phyloP scores from a whole-genome alignment of 2,113 vertebrate genomes.

The Sylvia atricapilla region DNA sequence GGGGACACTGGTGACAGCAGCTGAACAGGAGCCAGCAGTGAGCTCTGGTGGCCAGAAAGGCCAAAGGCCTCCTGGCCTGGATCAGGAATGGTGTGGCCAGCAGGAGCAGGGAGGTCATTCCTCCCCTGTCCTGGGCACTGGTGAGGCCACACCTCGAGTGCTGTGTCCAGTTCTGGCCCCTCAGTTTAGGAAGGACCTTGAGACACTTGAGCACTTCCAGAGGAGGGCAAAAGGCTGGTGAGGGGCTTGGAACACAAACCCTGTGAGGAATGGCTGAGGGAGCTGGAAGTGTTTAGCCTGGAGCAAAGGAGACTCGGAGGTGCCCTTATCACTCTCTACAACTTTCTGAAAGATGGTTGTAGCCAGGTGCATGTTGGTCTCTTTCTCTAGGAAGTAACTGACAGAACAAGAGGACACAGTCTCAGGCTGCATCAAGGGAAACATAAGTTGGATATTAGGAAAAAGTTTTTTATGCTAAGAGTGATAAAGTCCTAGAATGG shows the following conservation, averaged over 20 bases:
- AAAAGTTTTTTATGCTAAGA: background rate
- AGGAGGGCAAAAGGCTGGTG: background rate
- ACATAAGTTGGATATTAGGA: too few relatives aligned
- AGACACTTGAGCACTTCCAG: accelerated
- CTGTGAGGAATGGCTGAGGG: background rate
- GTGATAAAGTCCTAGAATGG: background rate
- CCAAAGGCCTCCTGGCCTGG: background rate
- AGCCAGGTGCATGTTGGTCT: too few relatives aligned
- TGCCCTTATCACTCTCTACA: too few relatives aligned
- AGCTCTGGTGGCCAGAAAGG: background rate
- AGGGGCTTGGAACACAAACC: background rate
- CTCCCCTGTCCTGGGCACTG: background rate
- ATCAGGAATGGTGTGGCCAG: background rate
- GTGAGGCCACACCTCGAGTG: background rate
- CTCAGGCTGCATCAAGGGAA: too few relatives aligned
- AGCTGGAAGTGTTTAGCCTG: background rate
- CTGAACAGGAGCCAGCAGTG: background rate
- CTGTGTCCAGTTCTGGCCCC: background rate
- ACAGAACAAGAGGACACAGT: too few relatives aligned
- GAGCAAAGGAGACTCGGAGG: too few relatives aligned
- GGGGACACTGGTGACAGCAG: background rate
- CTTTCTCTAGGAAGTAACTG: too few relatives aligned
- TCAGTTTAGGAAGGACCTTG: background rate
- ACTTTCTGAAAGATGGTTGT: too few relatives aligned
- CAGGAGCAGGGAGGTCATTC: background rate